Conservation (phyloP, 1,140 invertebrate genomes). For the Pseudomyrmex sp. region DNA sequence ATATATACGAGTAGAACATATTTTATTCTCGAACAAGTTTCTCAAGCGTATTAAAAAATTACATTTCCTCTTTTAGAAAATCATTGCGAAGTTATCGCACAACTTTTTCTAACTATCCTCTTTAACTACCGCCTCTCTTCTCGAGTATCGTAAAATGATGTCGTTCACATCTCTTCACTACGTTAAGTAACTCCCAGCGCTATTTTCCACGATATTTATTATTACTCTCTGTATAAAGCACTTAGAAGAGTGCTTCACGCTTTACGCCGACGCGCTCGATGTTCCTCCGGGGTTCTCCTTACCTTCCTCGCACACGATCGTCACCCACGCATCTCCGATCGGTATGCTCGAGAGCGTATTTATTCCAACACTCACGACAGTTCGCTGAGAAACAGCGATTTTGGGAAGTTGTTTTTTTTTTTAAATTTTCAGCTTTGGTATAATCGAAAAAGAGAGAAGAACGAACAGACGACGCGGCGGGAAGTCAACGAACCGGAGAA, state of each 20-base stretch:
- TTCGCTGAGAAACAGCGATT: constrained; percentile 46
- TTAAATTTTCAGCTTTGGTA: neutral
- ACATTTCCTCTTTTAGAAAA: neutral
- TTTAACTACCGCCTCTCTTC: neutral
- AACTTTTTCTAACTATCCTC: neutral
- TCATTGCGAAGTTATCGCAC: neutral
- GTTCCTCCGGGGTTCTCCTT: constrained; percentile 20
- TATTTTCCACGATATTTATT: neutral
- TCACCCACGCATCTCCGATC: constrained; percentile 63
- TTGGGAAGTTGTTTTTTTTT: constrained; percentile 33
- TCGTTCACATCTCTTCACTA: neutral
- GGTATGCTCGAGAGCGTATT: constrained; percentile 36
- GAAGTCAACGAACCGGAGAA: constrained; percentile 66
- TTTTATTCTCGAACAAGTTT: neutral
- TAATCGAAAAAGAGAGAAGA: neutral
- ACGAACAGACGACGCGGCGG: constrained; percentile 22
- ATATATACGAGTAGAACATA: neutral
- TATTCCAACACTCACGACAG: constrained; percentile 49
- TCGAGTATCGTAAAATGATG: neutral
- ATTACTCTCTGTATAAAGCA: neutral
- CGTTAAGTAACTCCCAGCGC: neutral
- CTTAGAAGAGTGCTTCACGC: neutral
- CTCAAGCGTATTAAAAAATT: too few species aligned
- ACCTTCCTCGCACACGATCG: constrained; percentile 33
- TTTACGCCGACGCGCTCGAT: constrained; percentile 56